Evolutionary conservation across 1,140 invertebrate species (phyloP), one percentile per base, ranked within the genome.

Genomic region (Drosophila tsacasi): DNA sequence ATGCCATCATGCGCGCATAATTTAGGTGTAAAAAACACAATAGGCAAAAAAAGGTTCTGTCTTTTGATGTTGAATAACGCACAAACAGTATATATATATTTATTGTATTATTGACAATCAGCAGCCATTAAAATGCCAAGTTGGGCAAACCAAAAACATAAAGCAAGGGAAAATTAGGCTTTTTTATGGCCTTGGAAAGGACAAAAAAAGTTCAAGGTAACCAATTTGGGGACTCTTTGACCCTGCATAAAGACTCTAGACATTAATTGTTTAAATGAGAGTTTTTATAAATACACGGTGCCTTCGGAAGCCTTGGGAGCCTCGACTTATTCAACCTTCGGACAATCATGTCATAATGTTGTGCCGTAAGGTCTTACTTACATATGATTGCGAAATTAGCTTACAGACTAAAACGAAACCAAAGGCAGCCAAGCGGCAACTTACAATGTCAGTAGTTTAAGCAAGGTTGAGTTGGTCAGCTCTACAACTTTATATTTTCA

Each of bases 91-190:
- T 25, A 57, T 39, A 55, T 68, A 52, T 58, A 46, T 78, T 39
- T 77, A 50, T 78, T 69, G 57, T 50, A 52, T 77, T 78, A 78
- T 78, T 78, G 76, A 78, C 76, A 79, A 79, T 79, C 76, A 57
- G 76, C 60, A 73, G 60, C 76, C 76, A 79, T 79, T 79, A 79
- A 79, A 79, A 65, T 64, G 60, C 66, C 75, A 60, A 64, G 58
- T 55, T 49, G 40, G 66, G 37, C 54, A 61, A 47, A 55, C 21
- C 3, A 37, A 76, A 37, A 76, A 47, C 19, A 46, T 37, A 40
- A 47, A 58, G 15, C 9, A 74, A 66, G 25, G 44, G 32, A 44
- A 71, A 78, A 79, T 72, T 72, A 57, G 60, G 10, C 30, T 59
- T 47, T 47, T 79, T 49, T 55, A 60, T 72, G 76, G n/a, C 65